Evolutionary conservation across 2,113 vertebrate species (phyloP), one percentile per base, ranked within the genome.

Genomic region (Cinclus mexicanus): DNA sequence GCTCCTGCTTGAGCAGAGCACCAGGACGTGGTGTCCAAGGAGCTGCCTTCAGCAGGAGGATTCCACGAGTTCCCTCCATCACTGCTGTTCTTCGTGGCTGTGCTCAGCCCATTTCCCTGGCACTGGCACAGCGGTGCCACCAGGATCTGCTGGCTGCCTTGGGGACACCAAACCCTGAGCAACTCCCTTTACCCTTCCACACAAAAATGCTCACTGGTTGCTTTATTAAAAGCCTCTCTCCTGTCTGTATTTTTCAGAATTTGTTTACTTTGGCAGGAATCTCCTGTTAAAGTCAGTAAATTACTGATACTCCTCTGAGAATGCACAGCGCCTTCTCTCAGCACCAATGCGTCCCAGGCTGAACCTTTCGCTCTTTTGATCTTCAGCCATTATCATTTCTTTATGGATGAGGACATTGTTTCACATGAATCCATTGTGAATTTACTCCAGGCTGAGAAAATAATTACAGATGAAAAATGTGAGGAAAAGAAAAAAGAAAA

Each of bases 201-300:
- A 22, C 13, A 4, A 1, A 59, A 4, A 1, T 2, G 7, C 6
- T 49, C 50, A 1, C 0, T 8, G 23, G 5, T 0, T 4, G n/a
- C 18, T 55, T 6, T 10, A 15, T 11, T 15, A 10, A 8, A 52
- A 67, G 29, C 47, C 37, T 44, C 29, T 39, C 31, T 37, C 12
- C 33, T 24, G 8, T 4, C 37, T 31, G 57, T 21, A 4, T 46
- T 37, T 78, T 41, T 18, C 52, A 67, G 35, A 13, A 28, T 42
- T 44, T 55, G 50, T 53, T 91, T 49, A 1, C 72, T 59, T 14
- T 5, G 59, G 84, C 56, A 81, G 37, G 11, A 21, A 12, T 89
- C 57, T 55, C 87, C 84, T 70, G 2, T 4, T 52, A 15, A 37
- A 20, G 3, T 8, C 55, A 70, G 83, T 12, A 46, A 91, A 63